phyloP scores from a whole-genome alignment of 2,888 invertebrate species.

The Xestia rhomboidea region DNA sequence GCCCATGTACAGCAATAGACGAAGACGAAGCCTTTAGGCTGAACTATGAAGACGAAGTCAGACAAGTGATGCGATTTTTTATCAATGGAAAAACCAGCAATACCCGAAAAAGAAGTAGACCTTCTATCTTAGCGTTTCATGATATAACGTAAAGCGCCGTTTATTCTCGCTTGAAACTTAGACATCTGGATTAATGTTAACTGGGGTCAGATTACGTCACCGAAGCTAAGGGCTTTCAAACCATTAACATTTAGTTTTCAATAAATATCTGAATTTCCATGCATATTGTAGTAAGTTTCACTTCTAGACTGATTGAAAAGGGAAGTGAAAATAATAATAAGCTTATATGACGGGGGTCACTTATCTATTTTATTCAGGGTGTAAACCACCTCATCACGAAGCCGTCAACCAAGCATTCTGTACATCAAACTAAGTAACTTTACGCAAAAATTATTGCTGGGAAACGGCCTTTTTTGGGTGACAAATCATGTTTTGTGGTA shows the following conservation, averaged over 20 bases:
- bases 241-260: constrained; percentile 25
- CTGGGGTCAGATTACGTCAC: constrained; percentile 63
- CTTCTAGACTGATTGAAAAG: background rate
- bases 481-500: too few species aligned
- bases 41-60: background rate
- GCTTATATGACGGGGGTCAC: background rate
- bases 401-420: too few species aligned
- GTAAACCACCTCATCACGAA: too few species aligned
- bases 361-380: constrained; percentile 5
- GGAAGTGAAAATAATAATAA: background rate
- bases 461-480: too few species aligned
- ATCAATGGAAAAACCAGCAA: background rate
- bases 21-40: background rate
- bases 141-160: constrained; percentile 34
- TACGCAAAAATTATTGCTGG: too few species aligned
- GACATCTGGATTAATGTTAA: constrained; percentile 58
- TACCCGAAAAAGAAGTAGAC: constrained; percentile 10
- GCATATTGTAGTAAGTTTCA: background rate
- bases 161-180: constrained; percentile 60
- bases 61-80: background rate
- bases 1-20: background rate
- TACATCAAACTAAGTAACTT: too few species aligned
- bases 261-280: background rate
- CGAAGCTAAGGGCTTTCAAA: constrained; percentile 37
- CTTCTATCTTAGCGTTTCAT: constrained; percentile 34